phyloP scores from a whole-genome alignment of 2,888 invertebrate genomes.

The Hermaeophaga mercurialis region DNA sequence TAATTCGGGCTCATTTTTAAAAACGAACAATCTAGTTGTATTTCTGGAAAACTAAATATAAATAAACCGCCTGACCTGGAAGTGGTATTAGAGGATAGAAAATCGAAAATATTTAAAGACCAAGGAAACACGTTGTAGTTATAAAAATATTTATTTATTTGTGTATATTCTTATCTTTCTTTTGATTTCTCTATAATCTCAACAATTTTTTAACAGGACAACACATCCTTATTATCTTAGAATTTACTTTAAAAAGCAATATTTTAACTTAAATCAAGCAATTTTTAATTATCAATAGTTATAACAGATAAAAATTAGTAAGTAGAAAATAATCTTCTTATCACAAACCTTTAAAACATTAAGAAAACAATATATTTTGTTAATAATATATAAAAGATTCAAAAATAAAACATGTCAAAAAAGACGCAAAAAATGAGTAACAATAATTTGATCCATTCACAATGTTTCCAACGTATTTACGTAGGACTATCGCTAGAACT shows the following conservation, averaged over 20 bases:
- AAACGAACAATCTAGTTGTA: no score
- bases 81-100: no score
- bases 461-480: constrained; percentile 5
- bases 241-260: background rate
- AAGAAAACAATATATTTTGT: constrained; percentile 2
- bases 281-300: background rate
- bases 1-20: no score
- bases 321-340: constrained; percentile 11
- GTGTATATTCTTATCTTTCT: background rate
- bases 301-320: constrained; percentile 17
- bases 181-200: background rate
- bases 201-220: constrained; percentile 2
- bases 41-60: no score
- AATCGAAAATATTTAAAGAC: no score
- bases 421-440: constrained; percentile 2
- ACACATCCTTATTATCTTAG: background rate
- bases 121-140: background rate
- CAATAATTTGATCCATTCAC: background rate
- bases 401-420: constrained; percentile 7
- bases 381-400: background rate
- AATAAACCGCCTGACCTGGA: no score
- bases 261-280: background rate
- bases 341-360: constrained; percentile 13
- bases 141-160: constrained; percentile 18
- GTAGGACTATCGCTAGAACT: constrained; percentile 7